Evolutionary conservation across 1,140 invertebrate species (phyloP).

Genomic region (Trinorchestia longiramus): DNA sequence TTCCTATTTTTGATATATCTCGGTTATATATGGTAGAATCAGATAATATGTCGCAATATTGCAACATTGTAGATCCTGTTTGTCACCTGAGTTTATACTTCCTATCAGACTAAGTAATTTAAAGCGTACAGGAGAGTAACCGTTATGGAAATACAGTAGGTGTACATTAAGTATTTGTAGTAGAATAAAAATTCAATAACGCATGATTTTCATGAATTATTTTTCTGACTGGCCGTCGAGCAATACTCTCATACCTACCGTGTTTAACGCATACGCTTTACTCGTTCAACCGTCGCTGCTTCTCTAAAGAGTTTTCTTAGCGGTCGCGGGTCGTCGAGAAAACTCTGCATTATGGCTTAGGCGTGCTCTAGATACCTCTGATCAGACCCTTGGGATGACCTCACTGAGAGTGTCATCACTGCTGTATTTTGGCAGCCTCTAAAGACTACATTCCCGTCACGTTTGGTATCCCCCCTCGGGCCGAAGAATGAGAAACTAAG

Average conservation of each 20-base stretch:
- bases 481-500: conserved; percentile 50
- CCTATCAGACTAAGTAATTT: neutral
- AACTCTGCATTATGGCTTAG: neutral
- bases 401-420: conserved; percentile 41
- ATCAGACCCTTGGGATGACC: neutral
- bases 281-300: neutral
- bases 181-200: neutral
- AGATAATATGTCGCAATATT: neutral
- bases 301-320: neutral
- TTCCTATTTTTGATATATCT: neutral
- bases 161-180: neutral
- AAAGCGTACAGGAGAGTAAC: neutral
- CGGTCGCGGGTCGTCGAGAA: neutral
- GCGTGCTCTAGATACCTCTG: conserved; percentile 14
- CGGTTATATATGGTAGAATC: neutral
- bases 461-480: conserved; percentile 8
- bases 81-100: neutral
- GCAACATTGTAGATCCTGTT: neutral
- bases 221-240: neutral
- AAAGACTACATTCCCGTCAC: conserved; percentile 45
- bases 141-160: neutral
- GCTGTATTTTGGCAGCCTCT: conserved; percentile 18
- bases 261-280: neutral
- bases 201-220: neutral
- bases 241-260: neutral